Evolutionary conservation across 2,888 invertebrate genomes (phyloP).

Genomic region (Gandaritis pyraliata): DNA sequence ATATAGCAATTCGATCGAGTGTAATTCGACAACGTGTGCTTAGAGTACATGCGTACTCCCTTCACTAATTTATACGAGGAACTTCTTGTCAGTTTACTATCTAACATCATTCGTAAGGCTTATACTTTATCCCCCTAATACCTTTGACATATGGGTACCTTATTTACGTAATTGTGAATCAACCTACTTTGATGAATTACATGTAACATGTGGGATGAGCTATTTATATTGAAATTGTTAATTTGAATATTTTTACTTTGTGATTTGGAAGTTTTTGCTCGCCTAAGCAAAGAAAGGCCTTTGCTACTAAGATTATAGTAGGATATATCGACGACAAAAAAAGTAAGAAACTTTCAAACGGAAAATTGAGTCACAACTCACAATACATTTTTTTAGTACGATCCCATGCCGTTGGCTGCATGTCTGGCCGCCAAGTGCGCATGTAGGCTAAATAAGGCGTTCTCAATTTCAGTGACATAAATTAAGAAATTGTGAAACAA

Average conservation of each 20-base stretch:
- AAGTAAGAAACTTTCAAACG: no score
- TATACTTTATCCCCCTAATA: conserved; percentile 61
- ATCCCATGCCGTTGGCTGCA: no score
- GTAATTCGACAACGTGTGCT: neutral
- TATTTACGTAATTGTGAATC: conserved; percentile 55
- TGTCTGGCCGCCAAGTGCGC: no score
- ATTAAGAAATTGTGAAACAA: neutral
- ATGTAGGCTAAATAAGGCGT: neutral
- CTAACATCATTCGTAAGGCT: conserved; percentile 65
- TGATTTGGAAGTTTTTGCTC: neutral
- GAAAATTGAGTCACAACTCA: no score
- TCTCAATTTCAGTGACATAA: neutral
- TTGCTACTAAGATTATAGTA: no score
- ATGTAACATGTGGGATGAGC: neutral
- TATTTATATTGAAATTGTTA: neutral
- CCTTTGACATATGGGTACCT: conserved; percentile 58
- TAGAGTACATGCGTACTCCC: conserved; percentile 41
- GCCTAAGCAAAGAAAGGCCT: no score
- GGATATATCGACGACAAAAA: no score
- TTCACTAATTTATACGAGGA: conserved; percentile 71
- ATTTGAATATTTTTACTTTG: neutral
- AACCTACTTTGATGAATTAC: conserved; percentile 45
- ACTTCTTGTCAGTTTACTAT: conserved; percentile 67
- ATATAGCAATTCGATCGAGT: no score
- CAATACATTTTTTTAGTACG: no score